A percentile compares a stretch with the other conserved stretches of the same genome.
Conservation (phyloP, 1,140 invertebrate genomes). For the Zaprionus ornatus region DNA sequence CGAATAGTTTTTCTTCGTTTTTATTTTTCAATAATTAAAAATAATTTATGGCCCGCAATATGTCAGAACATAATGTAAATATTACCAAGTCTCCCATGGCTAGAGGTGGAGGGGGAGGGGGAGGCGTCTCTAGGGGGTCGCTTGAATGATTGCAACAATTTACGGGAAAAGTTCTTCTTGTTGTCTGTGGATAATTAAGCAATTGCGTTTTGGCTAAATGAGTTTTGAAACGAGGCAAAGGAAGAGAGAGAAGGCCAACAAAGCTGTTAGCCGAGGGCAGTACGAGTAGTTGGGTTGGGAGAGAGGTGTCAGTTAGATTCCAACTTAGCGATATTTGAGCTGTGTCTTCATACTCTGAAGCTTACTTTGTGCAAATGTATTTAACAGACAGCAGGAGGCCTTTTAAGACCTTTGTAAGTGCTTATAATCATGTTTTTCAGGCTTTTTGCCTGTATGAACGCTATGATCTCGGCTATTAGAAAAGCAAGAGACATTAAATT, state of each 20-base stretch:
- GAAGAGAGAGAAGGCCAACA: neutral
- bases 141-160: slow-evolving; percentile 74
- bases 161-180: slow-evolving; percentile 50
- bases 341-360: too few species aligned
- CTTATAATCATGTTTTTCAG: too few species aligned
- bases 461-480: too few species aligned
- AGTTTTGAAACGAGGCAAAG: slow-evolving; percentile 41
- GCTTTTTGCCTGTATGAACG: too few species aligned
- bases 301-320: too few species aligned
- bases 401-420: too few species aligned
- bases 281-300: neutral
- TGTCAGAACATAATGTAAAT: slow-evolving; percentile 66
- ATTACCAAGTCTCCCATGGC: slow-evolving; percentile 36
- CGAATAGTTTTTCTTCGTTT: slow-evolving; percentile 26
- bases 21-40: slow-evolving; percentile 70
- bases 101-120: neutral
- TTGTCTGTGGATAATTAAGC: slow-evolving; percentile 74
- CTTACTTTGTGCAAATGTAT: too few species aligned
- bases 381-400: too few species aligned
- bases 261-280: neutral
- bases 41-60: slow-evolving; percentile 74
- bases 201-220: slow-evolving; percentile 76
- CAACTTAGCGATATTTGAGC: too few species aligned
- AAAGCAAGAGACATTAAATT: too few species aligned
- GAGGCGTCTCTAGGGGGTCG: slow-evolving; percentile 23